Evolutionary conservation across 2,888 invertebrate species (phyloP).

Genomic region (Epistrophe grossulariae): DNA sequence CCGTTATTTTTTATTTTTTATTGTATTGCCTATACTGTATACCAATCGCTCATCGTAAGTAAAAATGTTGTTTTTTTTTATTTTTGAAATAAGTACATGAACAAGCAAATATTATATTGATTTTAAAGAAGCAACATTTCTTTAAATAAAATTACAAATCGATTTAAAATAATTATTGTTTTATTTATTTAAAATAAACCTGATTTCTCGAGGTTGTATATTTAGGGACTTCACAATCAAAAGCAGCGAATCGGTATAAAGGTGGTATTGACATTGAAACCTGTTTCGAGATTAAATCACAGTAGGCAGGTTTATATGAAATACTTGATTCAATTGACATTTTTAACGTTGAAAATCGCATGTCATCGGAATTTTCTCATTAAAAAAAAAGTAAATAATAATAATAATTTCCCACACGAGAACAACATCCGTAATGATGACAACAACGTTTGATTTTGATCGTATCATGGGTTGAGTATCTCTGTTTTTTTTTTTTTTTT

Average conservation of each 20-base stretch:
- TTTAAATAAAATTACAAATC: no score
- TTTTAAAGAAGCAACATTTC: no score
- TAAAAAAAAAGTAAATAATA: background rate
- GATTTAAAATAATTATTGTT: no score
- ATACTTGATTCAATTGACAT: conserved; percentile 25
- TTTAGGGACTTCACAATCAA: background rate
- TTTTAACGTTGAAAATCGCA: conserved; percentile 25
- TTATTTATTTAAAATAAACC: no score
- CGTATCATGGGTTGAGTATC: background rate
- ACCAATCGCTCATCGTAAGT: no score
- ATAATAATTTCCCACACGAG: conserved; percentile 7
- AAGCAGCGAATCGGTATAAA: background rate
- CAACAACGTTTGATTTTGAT: conserved; percentile 1
- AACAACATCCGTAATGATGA: conserved; percentile 25
- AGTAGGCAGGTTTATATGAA: background rate
- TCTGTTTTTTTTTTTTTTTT: background rate
- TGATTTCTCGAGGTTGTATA: background rate
- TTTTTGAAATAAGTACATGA: no score
- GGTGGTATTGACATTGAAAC: conserved; percentile 14
- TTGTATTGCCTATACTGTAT: no score
- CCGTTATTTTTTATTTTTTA: no score
- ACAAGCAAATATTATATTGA: no score
- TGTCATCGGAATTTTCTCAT: conserved; percentile 34
- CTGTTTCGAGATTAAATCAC: conserved; percentile 18
- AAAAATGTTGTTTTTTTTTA: no score